Evolutionary conservation across 2,888 invertebrate species (phyloP).

Genomic region (Pammene aurita): DNA sequence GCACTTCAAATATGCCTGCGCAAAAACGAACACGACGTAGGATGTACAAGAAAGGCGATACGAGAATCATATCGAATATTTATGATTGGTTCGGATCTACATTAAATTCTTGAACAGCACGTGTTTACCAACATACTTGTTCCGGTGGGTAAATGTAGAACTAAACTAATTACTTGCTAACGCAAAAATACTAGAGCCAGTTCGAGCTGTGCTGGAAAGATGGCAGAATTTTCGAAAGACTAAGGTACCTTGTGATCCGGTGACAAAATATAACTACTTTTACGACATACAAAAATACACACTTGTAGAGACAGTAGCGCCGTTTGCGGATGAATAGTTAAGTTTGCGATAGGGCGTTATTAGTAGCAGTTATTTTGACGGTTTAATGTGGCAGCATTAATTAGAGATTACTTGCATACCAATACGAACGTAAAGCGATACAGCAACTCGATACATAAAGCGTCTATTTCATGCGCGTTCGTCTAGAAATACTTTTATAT

Average conservation of each 20-base stretch:
- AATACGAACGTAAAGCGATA: conserved; percentile 8
- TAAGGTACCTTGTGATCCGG: conserved; percentile 10
- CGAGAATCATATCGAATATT: conserved; percentile 32
- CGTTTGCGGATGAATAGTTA: background rate
- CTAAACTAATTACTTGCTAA: background rate
- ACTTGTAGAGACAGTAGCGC: conserved; percentile 10
- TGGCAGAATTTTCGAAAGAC: conserved; percentile 16
- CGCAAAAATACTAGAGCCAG: conserved; percentile 7
- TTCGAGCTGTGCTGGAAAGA: background rate
- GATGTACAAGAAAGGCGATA: conserved; percentile 30
- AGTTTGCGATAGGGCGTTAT: conserved; percentile 10
- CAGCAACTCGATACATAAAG: background rate
- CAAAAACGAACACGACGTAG: conserved; percentile 20
- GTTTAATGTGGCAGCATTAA: conserved; percentile 2
- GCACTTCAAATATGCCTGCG: conserved; percentile 14
- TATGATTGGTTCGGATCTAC: conserved; percentile 27
- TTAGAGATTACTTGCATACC: conserved; percentile 18
- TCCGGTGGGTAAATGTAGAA: conserved; percentile 21
- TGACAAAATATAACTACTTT: conserved; percentile 10
- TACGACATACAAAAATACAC: background rate
- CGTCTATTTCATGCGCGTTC: background rate
- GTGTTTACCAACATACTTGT: conserved; percentile 10
- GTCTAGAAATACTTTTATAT: background rate
- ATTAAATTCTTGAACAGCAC: conserved; percentile 29
- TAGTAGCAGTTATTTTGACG: conserved; percentile 25